Evolutionary conservation across 2,797 vertebrate species (phyloP), one percentile per base, ranked within the genome.

Genomic region (Dicrostonyx torquatus): DNA sequence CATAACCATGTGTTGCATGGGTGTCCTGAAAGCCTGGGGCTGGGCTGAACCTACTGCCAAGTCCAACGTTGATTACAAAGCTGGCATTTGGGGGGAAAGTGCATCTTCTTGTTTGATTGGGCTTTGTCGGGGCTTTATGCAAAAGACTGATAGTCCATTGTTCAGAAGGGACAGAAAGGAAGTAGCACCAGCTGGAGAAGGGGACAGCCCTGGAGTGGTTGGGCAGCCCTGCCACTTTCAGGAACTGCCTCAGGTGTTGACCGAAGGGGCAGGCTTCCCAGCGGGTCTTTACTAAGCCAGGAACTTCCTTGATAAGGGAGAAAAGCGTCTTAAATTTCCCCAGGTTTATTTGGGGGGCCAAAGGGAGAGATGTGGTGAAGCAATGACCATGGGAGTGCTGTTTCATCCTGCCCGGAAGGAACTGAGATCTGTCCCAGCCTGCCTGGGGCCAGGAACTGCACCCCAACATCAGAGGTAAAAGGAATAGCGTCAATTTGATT

Each of bases 401-500:
- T 58, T 70, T 58, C 1, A 45, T 45, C 53, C 4, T 12, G 60
- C 9, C 60, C n/a, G 0, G 13, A 31, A 89, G 73, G 50, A 79
- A 66, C 34, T 3, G 11, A 66, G 55, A 22, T 82, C 77, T 1
- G 50, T 94, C 89, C 92, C 66, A 26, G 43, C 20, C 20, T 76
- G 37, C n/a, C 34, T 0, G 48, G 43, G 64, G n/a, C 40, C 0
- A 22, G 50, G 58, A 17, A 78, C 7, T 34, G 22, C 20, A 22
- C 82, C 53, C 50, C 3, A 34, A 31, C 20, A 26, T 34, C 29
- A n/a, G 37, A 73, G 78, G 92, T 18, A 95, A 70, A 84, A 93
- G 96, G 96, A 94, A 92, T 72, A 96, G 97, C 93, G 98, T 95
- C 96, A 97, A 97, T 98, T 98, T 98, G 97, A 91, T 97, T 98